Percentiles rank a stretch among this genome's conserved stretches.
Conservation (phyloP, 92 coral and sea anemone genomes). For the Ricordea florida region DNA sequence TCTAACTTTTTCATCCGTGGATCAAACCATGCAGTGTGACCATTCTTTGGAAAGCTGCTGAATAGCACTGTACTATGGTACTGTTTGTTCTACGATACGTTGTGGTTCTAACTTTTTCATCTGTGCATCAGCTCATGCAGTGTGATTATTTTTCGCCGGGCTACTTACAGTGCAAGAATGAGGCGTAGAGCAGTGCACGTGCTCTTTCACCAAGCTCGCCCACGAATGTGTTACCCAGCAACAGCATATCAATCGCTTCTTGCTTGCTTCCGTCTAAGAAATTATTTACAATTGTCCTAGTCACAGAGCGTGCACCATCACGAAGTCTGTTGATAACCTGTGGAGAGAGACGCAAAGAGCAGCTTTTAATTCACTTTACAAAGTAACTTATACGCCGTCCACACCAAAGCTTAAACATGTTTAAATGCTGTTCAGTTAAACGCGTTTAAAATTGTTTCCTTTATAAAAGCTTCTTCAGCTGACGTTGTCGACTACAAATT, state of each 20-base stretch:
- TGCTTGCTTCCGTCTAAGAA: conserved; percentile 98
- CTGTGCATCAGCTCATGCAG: no score
- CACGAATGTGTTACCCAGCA: conserved; percentile 97
- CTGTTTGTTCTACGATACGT: no score
- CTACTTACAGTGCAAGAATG: conserved; percentile 90
- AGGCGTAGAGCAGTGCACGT: conserved; percentile 84
- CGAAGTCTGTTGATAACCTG: conserved; percentile 94
- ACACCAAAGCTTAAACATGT: no score
- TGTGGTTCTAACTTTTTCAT: no score
- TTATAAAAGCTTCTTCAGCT: no score
- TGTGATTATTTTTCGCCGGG: neutral
- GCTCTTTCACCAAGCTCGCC: conserved; percentile 97
- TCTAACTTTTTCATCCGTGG: no score
- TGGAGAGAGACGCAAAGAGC: neutral
- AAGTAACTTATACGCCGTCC: neutral
- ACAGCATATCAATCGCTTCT: conserved; percentile 96
- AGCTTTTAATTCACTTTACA: neutral
- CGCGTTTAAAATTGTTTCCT: no score
- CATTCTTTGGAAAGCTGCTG: no score
- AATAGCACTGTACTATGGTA: no score
- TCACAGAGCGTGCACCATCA: conserved; percentile 97
- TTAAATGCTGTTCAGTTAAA: no score
- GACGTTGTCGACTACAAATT: no score
- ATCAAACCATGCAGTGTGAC: no score
- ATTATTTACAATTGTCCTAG: conserved; percentile 88